A percentile compares a stretch with the other conserved stretches of the same genome.
phyloP scores from a whole-genome alignment of 2,797 vertebrate species.

The Chromobotia macracanthus region DNA sequence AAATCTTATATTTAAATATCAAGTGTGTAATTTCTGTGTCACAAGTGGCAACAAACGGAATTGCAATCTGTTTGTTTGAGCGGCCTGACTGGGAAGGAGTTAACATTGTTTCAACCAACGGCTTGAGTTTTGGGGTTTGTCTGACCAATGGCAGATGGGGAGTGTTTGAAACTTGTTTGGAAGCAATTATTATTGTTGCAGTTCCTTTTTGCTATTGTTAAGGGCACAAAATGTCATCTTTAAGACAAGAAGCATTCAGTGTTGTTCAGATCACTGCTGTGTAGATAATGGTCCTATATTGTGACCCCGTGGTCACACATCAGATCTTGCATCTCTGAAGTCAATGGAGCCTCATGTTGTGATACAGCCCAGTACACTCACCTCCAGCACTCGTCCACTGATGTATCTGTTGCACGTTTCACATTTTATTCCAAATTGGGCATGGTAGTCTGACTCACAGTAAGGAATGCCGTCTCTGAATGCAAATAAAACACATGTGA shows the following conservation, averaged over 20 bases:
- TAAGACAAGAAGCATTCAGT: background rate
- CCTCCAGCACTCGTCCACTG: slow-evolving; percentile 96
- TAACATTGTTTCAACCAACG: background rate
- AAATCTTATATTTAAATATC: no score
- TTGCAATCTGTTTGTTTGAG: no score
- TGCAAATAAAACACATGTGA: slow-evolving; percentile 41
- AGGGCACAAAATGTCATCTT: background rate
- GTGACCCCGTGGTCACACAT: background rate
- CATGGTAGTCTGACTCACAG: slow-evolving; percentile 96
- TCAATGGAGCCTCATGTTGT: background rate
- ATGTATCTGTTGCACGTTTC: slow-evolving; percentile 97
- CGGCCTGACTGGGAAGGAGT: no score
- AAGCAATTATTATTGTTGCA: background rate
- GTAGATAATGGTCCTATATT: background rate
- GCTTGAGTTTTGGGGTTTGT: background rate
- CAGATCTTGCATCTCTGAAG: background rate
- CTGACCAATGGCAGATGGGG: background rate
- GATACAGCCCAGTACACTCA: slow-evolving; percentile 72
- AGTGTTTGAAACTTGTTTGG: background rate
- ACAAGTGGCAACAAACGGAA: background rate
- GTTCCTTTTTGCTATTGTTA: background rate
- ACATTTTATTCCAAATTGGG: slow-evolving; percentile 97
- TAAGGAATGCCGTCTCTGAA: slow-evolving; percentile 93
- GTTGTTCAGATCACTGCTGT: background rate
- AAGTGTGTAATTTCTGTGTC: no score